Evolutionary conservation across 2,888 invertebrate genomes (phyloP).

Genomic region (Zelleria hepariella): DNA sequence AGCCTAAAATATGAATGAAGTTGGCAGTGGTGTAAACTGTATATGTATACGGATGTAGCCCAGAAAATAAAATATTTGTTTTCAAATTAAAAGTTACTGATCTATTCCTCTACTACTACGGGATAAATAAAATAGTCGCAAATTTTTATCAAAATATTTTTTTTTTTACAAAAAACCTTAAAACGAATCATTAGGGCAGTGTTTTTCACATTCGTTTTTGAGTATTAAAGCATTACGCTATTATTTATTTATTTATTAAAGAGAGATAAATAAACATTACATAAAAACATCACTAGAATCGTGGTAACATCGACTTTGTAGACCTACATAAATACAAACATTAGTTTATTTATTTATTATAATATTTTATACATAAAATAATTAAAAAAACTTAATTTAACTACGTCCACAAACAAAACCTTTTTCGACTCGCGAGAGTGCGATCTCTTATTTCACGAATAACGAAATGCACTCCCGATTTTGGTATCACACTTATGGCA

Average conservation of each 20-base stretch:
- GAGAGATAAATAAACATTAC: slow-evolving; percentile 23
- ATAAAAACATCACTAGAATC: slow-evolving; percentile 31
- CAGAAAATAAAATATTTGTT: too few relatives aligned
- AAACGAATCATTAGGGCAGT: slow-evolving; percentile 59
- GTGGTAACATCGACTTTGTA: slow-evolving; percentile 23
- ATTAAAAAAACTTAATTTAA: not conserved
- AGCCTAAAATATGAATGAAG: too few relatives aligned
- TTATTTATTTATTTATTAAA: slow-evolving; percentile 16
- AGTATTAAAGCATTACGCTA: slow-evolving; percentile 41
- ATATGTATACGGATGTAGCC: too few relatives aligned
- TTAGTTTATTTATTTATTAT: not conserved
- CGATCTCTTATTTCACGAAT: slow-evolving; percentile 1
- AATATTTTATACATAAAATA: not conserved
- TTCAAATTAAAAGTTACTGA: too few relatives aligned
- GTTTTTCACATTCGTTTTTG: slow-evolving; percentile 43
- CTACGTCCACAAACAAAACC: not conserved
- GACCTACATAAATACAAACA: slow-evolving; percentile 7
- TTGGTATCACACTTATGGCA: slow-evolving; percentile 69
- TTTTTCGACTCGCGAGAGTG: not conserved
- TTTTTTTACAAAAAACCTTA: slow-evolving; percentile 24
- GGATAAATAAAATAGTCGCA: not conserved
- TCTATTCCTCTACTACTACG: too few relatives aligned
- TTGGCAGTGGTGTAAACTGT: too few relatives aligned
- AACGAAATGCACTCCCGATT: slow-evolving; percentile 14
- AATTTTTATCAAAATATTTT: not conserved